Base-by-base conservation (phyloP, 2,888 invertebrate species). In the Spodoptera picta region DNA sequence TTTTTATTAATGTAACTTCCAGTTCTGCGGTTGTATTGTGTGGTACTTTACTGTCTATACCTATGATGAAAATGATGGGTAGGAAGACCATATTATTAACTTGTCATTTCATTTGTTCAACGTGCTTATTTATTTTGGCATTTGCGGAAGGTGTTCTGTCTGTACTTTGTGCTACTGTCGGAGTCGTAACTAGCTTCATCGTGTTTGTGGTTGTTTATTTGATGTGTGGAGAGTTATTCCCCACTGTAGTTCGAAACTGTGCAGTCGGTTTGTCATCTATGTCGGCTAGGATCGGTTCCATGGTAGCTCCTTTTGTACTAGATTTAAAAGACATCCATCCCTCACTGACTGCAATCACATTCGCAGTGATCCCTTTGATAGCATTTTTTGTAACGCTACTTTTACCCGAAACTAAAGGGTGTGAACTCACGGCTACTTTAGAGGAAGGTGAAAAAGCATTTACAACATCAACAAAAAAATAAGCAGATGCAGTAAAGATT, bases 231-330 rank as follows among this genome's bases (percentile, higher is more conserved):
- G 98, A 98, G 89, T 86, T 98, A 56, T 98, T 98, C 81, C 98
- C 98, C 0, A 98, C 98, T 0, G 97, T 98, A 1, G 96, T 98
- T 1, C 95, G 98, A 41, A 98, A 98, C 81, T 96, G 97, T 48
- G 98, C 98, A 0, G 95, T 98, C 58, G 98, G 98, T 0, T 95
- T 97, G 12, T 97, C 97, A 19, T 98, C 98, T 0, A 97, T 98
- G 96, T 96, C 96, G 83, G 98, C 98, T 0, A 95, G 98, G 72
- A 92, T 98, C 27, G 98, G 98, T 0, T 98, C 98, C 0, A 97
- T 98, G 95, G 75, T 96, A 7, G 98, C 98, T 0, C 98, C 98
- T 0, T 97, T 97, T 82, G 95, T 98, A 7, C 96, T 97, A 14
- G 95, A 96, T 19, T 80, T 97, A 81, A 89, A 87, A 52, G 84